phyloP scores from a whole-genome alignment of 2,797 vertebrate genomes.

The Acanthis flammea region DNA sequence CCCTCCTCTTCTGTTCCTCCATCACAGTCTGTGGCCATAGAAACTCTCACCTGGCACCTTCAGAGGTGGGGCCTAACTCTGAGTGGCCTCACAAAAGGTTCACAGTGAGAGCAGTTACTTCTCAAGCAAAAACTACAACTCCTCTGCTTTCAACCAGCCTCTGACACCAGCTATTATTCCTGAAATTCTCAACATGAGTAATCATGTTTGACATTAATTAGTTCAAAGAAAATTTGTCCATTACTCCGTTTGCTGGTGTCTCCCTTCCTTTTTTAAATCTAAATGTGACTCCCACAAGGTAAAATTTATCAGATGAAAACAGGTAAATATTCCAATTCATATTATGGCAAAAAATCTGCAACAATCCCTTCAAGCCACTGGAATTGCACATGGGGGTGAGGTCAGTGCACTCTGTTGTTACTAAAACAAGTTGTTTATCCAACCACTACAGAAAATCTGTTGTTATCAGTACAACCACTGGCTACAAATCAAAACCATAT shows the following conservation, averaged over 20 bases:
- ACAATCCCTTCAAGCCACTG: not conserved
- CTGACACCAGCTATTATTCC: not conserved
- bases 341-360: not conserved
- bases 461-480: constrained; percentile 29
- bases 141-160: not conserved
- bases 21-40: not conserved
- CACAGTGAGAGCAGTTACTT: not conserved
- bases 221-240: not conserved
- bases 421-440: constrained; percentile 33
- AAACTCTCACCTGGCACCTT: not conserved
- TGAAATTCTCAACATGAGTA: not conserved
- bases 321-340: not conserved
- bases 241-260: not conserved
- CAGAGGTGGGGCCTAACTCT: not conserved
- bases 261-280: not conserved
- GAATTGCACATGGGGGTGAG: not conserved
- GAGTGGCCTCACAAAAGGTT: not conserved
- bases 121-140: not conserved
- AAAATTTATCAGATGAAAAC: not conserved
- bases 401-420: constrained; percentile 28
- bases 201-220: not conserved
- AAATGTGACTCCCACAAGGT: not conserved
- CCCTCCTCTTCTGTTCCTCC: not conserved
- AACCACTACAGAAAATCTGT: constrained; percentile 27
- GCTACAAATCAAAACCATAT: constrained; percentile 43